Evolutionary conservation across 2,113 vertebrate species (phyloP), one percentile per base, ranked within the genome.

Genomic region (Pyxicephalus adspersus): DNA sequence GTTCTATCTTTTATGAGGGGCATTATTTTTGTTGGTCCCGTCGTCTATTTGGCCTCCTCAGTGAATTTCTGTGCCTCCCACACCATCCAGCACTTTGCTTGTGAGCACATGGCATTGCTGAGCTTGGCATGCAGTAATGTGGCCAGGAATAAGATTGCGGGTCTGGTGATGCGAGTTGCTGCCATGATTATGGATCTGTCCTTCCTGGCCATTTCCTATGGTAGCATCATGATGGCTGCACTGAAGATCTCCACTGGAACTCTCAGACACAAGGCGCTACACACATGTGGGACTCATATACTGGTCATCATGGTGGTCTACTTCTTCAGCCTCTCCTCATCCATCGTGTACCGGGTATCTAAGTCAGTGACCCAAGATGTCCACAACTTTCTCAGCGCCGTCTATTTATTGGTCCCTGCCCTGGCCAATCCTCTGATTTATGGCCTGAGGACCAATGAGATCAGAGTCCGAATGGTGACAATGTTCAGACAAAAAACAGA

Each of bases 251-350:
- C 90, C 0, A 82, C 83, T 0, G 86, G 83, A 38, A 5, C 89
- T 15, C 87, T 87, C 0, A 84, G 87, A 2, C 80, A 89, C 82
- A 95, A 94, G 86, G 94, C 93, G 0, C 86, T 94, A 13, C 91
- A 92, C 83, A 94, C 91, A 63, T 93, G 94, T n/a, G 86, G 89
- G 20, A 94, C 92, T 18, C 94, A 94, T 83, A 83, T 92, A 64
- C 91, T 93, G 3, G 89, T 94, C 31, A 90, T 94, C 83, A 88
- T 94, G 85, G 88, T 91, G 0, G 86, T 94, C 81, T 93, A 94
- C 76, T 85, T 91, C 34, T 92, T 92, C n/a, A 91, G 92, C 3
- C 91, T 91, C 34, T 83, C 94, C 50, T 90, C 91, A 0, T 94
- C 95, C 84, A 87, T 51, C 23, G 22, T 70, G n/a, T 70, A 70